Percentiles rank a stretch among this genome's conserved stretches.
These are phyloP conservation scores for Magallana gigas DNA, from an alignment of 1,140 invertebrate species.

Conservation along the genomic window DNA sequence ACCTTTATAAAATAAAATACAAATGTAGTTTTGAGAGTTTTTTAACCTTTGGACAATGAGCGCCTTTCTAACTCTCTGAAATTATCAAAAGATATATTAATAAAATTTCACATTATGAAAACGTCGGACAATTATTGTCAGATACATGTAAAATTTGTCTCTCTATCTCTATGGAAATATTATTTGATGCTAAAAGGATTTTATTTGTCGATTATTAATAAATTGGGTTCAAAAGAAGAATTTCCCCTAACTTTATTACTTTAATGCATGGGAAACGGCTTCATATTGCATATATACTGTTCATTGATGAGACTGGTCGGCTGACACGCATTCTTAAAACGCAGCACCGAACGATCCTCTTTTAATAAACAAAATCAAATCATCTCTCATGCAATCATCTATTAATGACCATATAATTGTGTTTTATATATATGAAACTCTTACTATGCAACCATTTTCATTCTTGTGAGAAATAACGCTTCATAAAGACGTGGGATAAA, in stretches of 20 bases:
- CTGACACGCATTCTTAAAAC: background rate
- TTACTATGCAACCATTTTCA: background rate
- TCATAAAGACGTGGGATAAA: background rate
- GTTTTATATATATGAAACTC: background rate
- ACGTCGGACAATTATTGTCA: too few species aligned
- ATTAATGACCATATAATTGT: background rate
- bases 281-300: background rate
- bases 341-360: background rate
- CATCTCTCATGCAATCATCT: conserved; percentile 16
- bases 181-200: too few species aligned
- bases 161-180: too few species aligned
- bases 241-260: background rate
- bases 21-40: too few species aligned
- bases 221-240: background rate
- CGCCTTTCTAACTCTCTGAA: too few species aligned
- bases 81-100: too few species aligned
- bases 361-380: conserved; percentile 24
- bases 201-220: background rate
- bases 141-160: too few species aligned
- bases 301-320: background rate
- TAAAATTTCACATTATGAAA: too few species aligned
- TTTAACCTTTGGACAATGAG: too few species aligned
- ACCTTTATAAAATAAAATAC: too few species aligned
- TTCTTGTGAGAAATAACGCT: background rate
- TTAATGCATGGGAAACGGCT: background rate